A percentile compares a stretch with the other conserved stretches of the same genome.
These are phyloP conservation scores for Leptogaster cylindrica DNA, from an alignment of 2,888 invertebrate genomes.

Conservation along the genomic window DNA sequence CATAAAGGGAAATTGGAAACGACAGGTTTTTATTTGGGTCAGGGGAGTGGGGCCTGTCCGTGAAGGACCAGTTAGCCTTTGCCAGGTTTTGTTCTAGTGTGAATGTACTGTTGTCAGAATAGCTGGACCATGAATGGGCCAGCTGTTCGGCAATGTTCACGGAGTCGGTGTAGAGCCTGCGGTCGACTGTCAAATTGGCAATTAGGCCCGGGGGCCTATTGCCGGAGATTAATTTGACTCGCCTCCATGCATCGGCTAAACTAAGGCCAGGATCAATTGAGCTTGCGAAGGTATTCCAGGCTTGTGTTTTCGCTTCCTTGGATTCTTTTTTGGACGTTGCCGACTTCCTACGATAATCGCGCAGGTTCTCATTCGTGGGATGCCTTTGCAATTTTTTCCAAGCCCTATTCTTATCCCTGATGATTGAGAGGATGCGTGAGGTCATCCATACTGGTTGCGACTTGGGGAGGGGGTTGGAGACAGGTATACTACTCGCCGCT, in stretches of 20 bases:
- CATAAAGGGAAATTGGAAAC: neutral
- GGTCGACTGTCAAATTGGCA: neutral
- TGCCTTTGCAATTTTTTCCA: conserved; percentile 2
- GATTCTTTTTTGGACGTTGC: neutral
- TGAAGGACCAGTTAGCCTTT: neutral
- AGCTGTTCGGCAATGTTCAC: neutral
- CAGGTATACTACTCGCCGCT: neutral
- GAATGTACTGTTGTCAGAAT: neutral
- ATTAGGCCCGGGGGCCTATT: neutral
- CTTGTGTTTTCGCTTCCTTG: neutral
- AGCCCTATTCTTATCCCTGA: neutral
- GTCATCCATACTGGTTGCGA: neutral
- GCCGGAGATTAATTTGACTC: neutral
- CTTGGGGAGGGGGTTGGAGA: neutral
- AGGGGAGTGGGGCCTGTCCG: neutral
- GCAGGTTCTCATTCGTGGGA: neutral
- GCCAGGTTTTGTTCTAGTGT: neutral
- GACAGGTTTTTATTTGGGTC: neutral
- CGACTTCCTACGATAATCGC: neutral
- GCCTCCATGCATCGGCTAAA: neutral
- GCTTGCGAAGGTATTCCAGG: neutral
- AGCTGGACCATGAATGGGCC: neutral
- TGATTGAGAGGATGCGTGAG: neutral
- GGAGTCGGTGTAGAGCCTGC: neutral
- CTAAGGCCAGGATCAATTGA: neutral